These are phyloP conservation scores for Drosophila greeni DNA, from an alignment of 2,888 invertebrate species.

Conservation along the genomic window DNA sequence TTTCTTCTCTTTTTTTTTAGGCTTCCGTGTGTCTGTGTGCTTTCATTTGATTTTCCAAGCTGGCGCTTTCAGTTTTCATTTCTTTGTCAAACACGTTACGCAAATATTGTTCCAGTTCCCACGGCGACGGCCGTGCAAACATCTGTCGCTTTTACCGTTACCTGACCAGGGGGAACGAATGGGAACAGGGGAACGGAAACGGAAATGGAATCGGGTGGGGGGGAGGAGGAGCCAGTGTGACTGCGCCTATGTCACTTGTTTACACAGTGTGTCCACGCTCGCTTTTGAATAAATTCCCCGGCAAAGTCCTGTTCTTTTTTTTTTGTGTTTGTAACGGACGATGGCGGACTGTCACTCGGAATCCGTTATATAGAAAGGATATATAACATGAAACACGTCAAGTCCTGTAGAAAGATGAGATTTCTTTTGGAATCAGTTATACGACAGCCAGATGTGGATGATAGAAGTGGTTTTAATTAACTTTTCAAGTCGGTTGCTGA, in stretches of 20 bases:
- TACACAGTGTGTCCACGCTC: constrained; percentile 30
- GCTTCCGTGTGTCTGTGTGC: constrained; percentile 34
- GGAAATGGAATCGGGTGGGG: constrained; percentile 14
- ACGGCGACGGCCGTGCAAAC: constrained; percentile 66
- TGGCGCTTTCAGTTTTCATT: constrained; percentile 73
- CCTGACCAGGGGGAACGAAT: constrained; percentile 38
- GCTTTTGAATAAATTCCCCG: constrained; percentile 3
- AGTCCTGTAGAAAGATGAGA: background rate
- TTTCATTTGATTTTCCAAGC: constrained; percentile 72
- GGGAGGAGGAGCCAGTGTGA: background rate
- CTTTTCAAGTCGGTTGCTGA: too few species aligned
- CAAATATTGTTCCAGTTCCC: constrained; percentile 74
- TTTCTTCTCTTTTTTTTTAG: background rate
- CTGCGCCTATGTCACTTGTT: constrained; percentile 35
- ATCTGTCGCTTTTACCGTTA: constrained; percentile 50
- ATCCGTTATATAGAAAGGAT: constrained; percentile 3
- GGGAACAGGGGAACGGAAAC: constrained; percentile 22
- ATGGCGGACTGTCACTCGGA: constrained; percentile 1
- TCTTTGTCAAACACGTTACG: constrained; percentile 74
- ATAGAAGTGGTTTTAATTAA: background rate
- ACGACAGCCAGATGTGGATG: too few species aligned
- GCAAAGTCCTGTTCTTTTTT: background rate
- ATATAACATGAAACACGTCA: background rate
- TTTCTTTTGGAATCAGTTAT: background rate
- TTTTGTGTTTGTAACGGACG: background rate